Base-by-base conservation (phyloP, 1,140 invertebrate genomes). In the Drosophila ambigua region DNA sequence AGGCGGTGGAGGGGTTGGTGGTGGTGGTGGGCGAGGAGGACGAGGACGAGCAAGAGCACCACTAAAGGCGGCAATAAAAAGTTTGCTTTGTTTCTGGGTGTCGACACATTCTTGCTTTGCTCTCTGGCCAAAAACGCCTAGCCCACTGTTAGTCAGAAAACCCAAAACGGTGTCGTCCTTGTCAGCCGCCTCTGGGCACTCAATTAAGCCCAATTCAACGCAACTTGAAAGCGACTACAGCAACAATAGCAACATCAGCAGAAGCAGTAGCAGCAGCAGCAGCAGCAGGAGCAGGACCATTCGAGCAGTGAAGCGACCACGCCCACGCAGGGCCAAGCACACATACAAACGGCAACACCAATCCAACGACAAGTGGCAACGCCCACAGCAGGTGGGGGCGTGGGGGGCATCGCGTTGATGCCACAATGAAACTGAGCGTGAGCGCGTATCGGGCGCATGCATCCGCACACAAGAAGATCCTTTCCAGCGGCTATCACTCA, bases 401-500 rank as follows among this genome's bases (percentile, higher is more conserved):
- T 39, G 43, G 55, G 43, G 52, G 60, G 39, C 48, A 54, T 49
- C 60, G 71, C 76, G 83, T 88, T 78, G 65, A 88, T 88, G 83
- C 79, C 79, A 91, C 79, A 83, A 96, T 96, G 96, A 96, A 96
- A 94, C 93, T 96, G 90, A 96, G 95, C 92, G 96, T 96, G 87
- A 96, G 95, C 79, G 96, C 96, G 90, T 96, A 96, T 91, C 94
- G 96, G 92, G 96, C 95, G 89, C 96, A 96, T 92, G 95, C 95
- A 91, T 95, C 95, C 75, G 96, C 96, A 90, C 95, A 96, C 91
- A 96, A 96, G 92, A 96, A 96, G 93, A 96, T 96, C 87, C 93
- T 96, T 77, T 95, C 94, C 84, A 95, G 94, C 82, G 94, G 94
- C 63, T 96, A 96, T 92, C 95, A 96, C 91, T 94, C 95, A 73